phyloP scores from a whole-genome alignment of 2,113 vertebrate genomes.

The Scopus umbretta region DNA sequence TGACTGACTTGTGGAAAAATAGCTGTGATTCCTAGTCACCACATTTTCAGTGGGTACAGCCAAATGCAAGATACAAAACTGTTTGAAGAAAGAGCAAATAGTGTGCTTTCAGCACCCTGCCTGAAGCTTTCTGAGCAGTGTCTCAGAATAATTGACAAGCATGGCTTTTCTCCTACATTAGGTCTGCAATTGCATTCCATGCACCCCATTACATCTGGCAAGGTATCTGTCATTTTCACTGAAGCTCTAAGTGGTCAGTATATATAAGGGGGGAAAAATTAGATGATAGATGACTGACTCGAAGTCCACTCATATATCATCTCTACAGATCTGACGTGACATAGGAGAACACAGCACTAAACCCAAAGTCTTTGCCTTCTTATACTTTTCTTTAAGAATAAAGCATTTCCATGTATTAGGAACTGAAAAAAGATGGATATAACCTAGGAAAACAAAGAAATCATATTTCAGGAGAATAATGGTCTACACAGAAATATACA shows the following conservation, averaged over 20 bases:
- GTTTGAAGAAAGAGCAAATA: constrained; percentile 51
- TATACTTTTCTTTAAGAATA: not conserved
- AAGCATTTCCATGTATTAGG: not conserved
- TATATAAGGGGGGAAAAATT: not conserved
- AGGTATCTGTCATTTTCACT: constrained; percentile 54
- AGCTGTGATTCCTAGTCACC: not conserved
- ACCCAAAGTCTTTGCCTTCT: not conserved
- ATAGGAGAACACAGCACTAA: not conserved
- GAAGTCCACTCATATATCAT: not conserved
- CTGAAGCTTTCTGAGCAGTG: constrained; percentile 33
- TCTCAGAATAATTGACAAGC: constrained; percentile 62
- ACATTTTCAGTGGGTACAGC: not conserved
- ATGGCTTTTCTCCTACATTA: constrained; percentile 63
- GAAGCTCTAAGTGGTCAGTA: constrained; percentile 2
- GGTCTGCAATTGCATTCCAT: constrained; percentile 61
- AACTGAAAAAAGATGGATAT: not conserved
- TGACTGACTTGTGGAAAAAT: not conserved
- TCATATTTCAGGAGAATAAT: not conserved
- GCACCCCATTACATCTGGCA: constrained; percentile 43
- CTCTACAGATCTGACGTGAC: not conserved
- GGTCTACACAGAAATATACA: not conserved
- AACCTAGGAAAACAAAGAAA: not conserved
- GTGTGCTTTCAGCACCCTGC: not conserved
- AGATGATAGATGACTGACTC: not conserved
- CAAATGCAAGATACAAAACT: constrained; percentile 2